These are phyloP conservation scores for Melieria picta DNA, from an alignment of 2,888 invertebrate species.

Conservation along the genomic window DNA sequence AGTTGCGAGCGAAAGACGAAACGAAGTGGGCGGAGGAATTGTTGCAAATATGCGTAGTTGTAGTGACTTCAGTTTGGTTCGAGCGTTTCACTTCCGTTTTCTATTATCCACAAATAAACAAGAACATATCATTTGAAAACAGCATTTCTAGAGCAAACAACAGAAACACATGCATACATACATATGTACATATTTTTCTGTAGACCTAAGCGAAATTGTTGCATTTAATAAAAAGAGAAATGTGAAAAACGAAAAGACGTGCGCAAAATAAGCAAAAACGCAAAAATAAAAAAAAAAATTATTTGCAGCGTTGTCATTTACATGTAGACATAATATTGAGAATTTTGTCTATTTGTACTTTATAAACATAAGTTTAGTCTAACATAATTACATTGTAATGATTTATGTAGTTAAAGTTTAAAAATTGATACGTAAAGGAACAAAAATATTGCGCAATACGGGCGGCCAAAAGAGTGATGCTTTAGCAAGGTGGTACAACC, in stretches of 20 bases:
- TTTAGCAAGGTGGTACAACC: no score
- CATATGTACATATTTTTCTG: slow-evolving; percentile 21
- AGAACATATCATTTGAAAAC: slow-evolving; percentile 24
- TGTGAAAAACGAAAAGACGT: background rate
- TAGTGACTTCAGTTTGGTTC: background rate
- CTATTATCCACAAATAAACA: slow-evolving; percentile 31
- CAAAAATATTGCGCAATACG: no score
- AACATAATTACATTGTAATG: no score
- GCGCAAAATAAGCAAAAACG: background rate
- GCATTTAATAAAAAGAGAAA: slow-evolving; percentile 14
- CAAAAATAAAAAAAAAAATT: no score
- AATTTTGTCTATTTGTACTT: no score
- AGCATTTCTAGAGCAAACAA: slow-evolving; percentile 22
- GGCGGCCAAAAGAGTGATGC: no score
- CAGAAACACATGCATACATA: slow-evolving; percentile 20
- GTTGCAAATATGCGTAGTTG: slow-evolving; percentile 11
- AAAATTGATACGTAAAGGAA: no score
- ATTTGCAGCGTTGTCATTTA: no score
- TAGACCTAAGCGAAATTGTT: slow-evolving; percentile 20
- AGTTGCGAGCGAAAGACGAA: background rate
- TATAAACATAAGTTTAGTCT: no score
- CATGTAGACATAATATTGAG: no score
- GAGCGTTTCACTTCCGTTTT: slow-evolving; percentile 6
- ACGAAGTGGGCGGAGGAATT: slow-evolving; percentile 20
- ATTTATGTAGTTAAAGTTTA: no score